A percentile compares a stretch with the other conserved stretches of the same genome.
Evolutionary conservation across 2,113 vertebrate genomes (phyloP).

Genomic region (Falco punctatus): DNA sequence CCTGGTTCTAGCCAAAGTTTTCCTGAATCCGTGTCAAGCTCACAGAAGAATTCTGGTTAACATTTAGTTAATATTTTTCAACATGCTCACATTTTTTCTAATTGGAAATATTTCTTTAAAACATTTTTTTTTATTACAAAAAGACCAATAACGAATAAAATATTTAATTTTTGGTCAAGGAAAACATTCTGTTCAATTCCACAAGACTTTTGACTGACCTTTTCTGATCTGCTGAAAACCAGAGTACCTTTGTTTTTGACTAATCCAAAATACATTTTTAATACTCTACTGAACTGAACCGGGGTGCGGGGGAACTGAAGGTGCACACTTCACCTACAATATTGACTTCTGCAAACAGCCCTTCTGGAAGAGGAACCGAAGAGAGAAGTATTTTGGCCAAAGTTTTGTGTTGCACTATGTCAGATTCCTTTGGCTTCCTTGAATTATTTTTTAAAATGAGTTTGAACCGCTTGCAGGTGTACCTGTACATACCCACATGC

Average conservation of each 20-base stretch:
- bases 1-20: background rate
- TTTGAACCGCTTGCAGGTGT: background rate
- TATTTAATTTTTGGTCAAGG: background rate
- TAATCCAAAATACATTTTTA: background rate
- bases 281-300: background rate
- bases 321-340: background rate
- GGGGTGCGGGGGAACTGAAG: accelerated
- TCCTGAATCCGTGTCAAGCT: background rate
- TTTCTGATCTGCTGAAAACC: background rate
- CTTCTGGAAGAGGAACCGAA: background rate
- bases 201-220: background rate
- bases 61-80: background rate
- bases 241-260: background rate
- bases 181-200: background rate
- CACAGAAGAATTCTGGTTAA: background rate
- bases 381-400: background rate
- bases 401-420: background rate
- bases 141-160: background rate
- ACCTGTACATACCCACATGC: accelerated
- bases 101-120: background rate
- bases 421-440: background rate
- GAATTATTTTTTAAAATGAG: background rate
- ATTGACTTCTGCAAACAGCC: background rate
- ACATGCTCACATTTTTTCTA: background rate
- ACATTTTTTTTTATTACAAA: background rate